Evolutionary conservation across 2,797 vertebrate genomes (phyloP).

Genomic region (Microtus agrestis): DNA sequence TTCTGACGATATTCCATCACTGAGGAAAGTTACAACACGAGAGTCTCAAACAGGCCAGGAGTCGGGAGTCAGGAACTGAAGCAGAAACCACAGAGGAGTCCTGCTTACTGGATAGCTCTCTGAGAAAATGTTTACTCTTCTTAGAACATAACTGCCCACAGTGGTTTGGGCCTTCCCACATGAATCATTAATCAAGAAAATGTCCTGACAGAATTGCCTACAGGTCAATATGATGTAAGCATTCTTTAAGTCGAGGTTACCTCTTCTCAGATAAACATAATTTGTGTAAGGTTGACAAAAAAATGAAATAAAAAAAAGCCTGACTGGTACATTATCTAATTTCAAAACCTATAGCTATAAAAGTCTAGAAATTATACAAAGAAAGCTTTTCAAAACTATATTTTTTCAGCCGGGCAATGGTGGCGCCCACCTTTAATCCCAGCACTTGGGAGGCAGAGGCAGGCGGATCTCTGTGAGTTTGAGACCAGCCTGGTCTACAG

Average conservation of each 20-base stretch:
- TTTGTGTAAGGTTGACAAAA: neutral
- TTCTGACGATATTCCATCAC: neutral
- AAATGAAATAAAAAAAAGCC: neutral
- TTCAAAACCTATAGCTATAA: neutral
- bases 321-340: neutral
- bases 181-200: neutral
- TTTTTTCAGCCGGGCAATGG: no score
- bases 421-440: no score
- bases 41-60: neutral
- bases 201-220: neutral
- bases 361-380: neutral
- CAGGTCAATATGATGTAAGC: neutral
- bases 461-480: no score
- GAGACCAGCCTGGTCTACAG: no score
- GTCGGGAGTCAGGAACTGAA: neutral
- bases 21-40: neutral
- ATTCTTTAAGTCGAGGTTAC: neutral
- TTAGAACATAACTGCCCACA: neutral
- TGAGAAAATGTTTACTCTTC: neutral
- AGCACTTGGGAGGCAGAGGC: no score
- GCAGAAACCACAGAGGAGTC: neutral
- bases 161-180: neutral
- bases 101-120: neutral
- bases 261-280: neutral
- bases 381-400: neutral